phyloP scores from a whole-genome alignment of 2,113 vertebrate genomes.

The Crotalus tigris region DNA sequence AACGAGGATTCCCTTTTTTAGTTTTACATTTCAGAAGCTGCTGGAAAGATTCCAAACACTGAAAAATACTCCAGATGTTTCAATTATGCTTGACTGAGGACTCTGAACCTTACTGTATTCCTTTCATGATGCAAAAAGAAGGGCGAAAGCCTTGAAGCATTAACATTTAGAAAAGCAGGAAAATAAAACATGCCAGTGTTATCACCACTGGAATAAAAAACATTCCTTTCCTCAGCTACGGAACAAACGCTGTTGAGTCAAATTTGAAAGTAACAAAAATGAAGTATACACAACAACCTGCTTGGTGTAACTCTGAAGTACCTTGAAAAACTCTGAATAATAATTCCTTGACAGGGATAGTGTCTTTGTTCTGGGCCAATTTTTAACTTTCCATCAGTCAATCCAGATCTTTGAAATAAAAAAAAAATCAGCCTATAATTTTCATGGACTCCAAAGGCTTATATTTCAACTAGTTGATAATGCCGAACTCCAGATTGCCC shows the following conservation, averaged over 20 bases:
- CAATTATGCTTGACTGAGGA: not conserved
- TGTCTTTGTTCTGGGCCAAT: not conserved
- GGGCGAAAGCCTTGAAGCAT: not conserved
- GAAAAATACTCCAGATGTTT: not conserved
- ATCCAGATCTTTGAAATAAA: constrained; percentile 28
- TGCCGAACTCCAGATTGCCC: not conserved
- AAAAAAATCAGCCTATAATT: not conserved
- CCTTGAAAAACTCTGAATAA: not conserved
- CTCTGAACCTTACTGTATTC: not conserved
- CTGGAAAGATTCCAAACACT: not conserved
- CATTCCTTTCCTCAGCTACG: too few species aligned
- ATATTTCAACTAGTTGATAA: constrained; percentile 9
- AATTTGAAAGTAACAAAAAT: not conserved
- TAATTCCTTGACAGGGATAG: not conserved
- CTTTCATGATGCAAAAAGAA: not conserved
- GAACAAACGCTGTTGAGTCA: not conserved
- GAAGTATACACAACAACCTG: too few species aligned
- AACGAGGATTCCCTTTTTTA: not conserved
- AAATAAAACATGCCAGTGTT: not conserved
- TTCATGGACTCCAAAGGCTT: constrained; percentile 8
- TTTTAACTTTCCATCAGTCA: constrained; percentile 12
- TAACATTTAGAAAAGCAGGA: not conserved
- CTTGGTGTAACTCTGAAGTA: not conserved
- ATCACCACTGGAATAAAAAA: not conserved
- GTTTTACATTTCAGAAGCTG: not conserved